A percentile compares a stretch with the other conserved stretches of the same genome.
phyloP scores from a whole-genome alignment of 2,888 invertebrate species.

The Salpingus planirostris region DNA sequence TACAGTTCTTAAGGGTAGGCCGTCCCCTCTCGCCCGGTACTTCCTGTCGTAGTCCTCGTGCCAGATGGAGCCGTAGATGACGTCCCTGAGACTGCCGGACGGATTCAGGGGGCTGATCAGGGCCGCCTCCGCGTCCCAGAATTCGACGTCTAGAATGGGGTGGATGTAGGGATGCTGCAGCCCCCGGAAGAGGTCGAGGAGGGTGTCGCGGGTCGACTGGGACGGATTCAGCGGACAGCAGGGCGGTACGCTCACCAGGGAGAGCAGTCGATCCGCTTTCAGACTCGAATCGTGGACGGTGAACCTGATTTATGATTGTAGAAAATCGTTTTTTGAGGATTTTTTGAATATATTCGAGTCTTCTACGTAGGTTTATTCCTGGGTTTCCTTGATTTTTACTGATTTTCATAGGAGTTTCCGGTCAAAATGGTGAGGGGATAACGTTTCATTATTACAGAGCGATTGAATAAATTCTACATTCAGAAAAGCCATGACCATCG shows the following conservation, averaged over 20 bases:
- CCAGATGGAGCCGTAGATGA: constrained; percentile 63
- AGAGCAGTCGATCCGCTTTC: constrained; percentile 68
- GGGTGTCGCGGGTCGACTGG: constrained; percentile 54
- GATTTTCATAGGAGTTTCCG: too few relatives aligned
- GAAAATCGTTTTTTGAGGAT: too few relatives aligned
- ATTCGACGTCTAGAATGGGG: constrained; percentile 79
- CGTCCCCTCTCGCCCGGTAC: constrained; percentile 29
- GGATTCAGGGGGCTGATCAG: constrained; percentile 77
- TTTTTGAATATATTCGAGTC: too few relatives aligned
- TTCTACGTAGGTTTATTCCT: too few relatives aligned
- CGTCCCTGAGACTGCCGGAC: constrained; percentile 79
- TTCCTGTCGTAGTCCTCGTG: constrained; percentile 45
- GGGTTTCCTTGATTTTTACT: too few relatives aligned
- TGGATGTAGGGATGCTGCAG: constrained; percentile 90
- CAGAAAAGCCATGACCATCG: too few relatives aligned
- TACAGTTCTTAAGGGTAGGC: constrained; percentile 34
- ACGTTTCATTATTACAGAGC: too few relatives aligned
- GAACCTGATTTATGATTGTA: too few relatives aligned
- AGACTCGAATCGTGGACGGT: constrained; percentile 73
- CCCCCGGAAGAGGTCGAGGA: constrained; percentile 74
- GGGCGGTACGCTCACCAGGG: constrained; percentile 56
- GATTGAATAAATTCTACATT: too few relatives aligned
- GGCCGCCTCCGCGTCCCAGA: constrained; percentile 58
- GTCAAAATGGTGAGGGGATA: too few relatives aligned
- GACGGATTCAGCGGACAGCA: constrained; percentile 56